These are phyloP conservation scores for Petrophora chlorosata DNA, from an alignment of 2,888 invertebrate species.

Conservation along the genomic window DNA sequence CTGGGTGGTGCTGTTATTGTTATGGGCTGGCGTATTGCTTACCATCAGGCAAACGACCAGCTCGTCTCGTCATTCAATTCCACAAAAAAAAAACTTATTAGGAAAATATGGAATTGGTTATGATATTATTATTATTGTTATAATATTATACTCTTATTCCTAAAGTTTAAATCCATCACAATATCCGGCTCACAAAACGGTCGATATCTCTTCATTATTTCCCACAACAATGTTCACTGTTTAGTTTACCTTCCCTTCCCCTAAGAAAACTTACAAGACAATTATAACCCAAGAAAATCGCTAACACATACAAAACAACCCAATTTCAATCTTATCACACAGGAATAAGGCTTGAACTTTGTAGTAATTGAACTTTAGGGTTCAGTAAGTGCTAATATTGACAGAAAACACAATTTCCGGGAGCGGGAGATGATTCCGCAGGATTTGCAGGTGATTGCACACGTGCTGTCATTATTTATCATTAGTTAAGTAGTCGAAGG, in stretches of 20 bases:
- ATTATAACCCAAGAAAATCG: slow-evolving; percentile 55
- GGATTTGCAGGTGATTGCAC: slow-evolving; percentile 69
- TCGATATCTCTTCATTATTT: slow-evolving; percentile 22
- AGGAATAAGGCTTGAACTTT: slow-evolving; percentile 13
- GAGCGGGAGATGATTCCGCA: slow-evolving; percentile 51
- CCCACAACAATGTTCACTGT: slow-evolving; percentile 45
- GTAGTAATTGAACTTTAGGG: slow-evolving; percentile 27
- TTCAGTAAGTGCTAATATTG: slow-evolving; percentile 59
- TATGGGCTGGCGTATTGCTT: no score
- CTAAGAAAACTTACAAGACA: slow-evolving; percentile 48
- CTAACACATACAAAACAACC: slow-evolving; percentile 28
- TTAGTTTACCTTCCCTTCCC: slow-evolving; percentile 41
- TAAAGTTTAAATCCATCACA: no score
- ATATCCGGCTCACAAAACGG: slow-evolving; percentile 7
- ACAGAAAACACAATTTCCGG: slow-evolving; percentile 73
- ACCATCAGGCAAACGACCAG: no score
- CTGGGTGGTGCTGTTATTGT: no score
- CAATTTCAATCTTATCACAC: slow-evolving; percentile 27
- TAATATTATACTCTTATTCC: no score
- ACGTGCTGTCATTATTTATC: slow-evolving; percentile 38
- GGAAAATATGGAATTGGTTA: no score
- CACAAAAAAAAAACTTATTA: no score
- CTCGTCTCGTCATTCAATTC: no score
- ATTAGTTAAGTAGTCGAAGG: slow-evolving; percentile 11
- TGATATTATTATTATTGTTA: no score